A percentile compares a stretch with the other conserved stretches of the same genome.
phyloP scores from a whole-genome alignment of 2,113 vertebrate genomes.

The Edolisoma coerulescens region DNA sequence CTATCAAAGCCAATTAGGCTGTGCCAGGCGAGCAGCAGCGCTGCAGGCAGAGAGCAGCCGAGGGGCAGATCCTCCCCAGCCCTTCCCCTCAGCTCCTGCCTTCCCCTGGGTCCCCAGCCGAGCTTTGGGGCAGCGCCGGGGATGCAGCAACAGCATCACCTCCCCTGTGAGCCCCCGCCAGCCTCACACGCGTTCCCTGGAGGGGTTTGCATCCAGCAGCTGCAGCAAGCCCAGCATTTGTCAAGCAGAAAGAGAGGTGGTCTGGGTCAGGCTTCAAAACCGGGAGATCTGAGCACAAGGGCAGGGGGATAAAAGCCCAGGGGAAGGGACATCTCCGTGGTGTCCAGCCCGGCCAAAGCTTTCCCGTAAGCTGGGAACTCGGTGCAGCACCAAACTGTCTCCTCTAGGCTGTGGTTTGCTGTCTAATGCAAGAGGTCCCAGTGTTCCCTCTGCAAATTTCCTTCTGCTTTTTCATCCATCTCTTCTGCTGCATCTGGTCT shows the following conservation, averaged over 20 bases:
- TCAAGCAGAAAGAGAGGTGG: background rate
- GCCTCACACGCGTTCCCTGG: accelerated
- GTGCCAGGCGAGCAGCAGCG: background rate
- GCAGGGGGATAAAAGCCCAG: background rate
- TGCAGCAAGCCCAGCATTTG: background rate
- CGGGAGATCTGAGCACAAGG: background rate
- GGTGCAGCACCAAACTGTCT: background rate
- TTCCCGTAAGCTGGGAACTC: background rate
- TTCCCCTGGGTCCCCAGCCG: background rate
- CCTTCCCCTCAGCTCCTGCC: background rate
- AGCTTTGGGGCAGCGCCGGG: background rate
- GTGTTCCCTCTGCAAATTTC: background rate
- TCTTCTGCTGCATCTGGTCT: background rate
- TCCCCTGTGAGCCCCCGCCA: background rate
- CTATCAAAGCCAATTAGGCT: conserved; percentile 39
- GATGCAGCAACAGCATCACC: background rate
- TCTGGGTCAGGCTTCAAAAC: background rate
- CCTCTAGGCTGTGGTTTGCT: background rate
- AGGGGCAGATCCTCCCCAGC: background rate
- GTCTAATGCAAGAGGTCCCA: background rate
- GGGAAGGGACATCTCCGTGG: background rate
- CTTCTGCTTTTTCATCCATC: background rate
- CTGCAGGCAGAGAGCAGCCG: background rate
- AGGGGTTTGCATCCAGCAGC: background rate
- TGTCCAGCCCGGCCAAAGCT: accelerated